These are phyloP conservation scores for Carduelis carduelis DNA, from an alignment of 2,797 vertebrate species.

Conservation along the genomic window DNA sequence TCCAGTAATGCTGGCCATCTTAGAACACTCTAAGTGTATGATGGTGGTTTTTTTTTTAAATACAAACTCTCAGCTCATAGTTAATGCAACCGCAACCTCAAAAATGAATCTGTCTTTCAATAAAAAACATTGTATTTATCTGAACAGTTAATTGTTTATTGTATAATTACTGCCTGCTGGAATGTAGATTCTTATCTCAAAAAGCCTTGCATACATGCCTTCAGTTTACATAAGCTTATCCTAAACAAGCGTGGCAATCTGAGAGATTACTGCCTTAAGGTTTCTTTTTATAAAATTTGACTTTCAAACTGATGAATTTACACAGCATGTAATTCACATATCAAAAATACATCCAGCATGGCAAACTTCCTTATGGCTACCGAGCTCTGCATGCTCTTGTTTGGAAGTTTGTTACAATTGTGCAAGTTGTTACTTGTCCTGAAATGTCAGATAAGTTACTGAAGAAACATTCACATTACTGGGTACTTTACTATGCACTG, in stretches of 20 bases:
- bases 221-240: conserved; percentile 45
- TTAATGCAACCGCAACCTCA: conserved; percentile 41
- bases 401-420: neutral
- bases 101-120: conserved; percentile 35
- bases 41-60: neutral
- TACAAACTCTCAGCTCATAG: neutral
- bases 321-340: neutral
- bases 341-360: neutral
- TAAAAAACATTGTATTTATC: conserved; percentile 28
- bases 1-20: neutral
- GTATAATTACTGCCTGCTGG: conserved; percentile 56
- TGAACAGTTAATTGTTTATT: conserved; percentile 61
- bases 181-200: conserved; percentile 64
- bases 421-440: neutral
- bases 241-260: conserved; percentile 17
- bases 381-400: neutral
- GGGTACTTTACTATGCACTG: neutral
- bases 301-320: neutral
- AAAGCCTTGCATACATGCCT: neutral
- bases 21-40: neutral
- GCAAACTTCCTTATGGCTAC: neutral
- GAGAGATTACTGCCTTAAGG: conserved; percentile 29
- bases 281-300: neutral
- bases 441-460: neutral
- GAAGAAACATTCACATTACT: neutral